These are phyloP conservation scores for Pachyuromys duprasi DNA, from an alignment of 2,797 vertebrate genomes.

Conservation along the genomic window DNA sequence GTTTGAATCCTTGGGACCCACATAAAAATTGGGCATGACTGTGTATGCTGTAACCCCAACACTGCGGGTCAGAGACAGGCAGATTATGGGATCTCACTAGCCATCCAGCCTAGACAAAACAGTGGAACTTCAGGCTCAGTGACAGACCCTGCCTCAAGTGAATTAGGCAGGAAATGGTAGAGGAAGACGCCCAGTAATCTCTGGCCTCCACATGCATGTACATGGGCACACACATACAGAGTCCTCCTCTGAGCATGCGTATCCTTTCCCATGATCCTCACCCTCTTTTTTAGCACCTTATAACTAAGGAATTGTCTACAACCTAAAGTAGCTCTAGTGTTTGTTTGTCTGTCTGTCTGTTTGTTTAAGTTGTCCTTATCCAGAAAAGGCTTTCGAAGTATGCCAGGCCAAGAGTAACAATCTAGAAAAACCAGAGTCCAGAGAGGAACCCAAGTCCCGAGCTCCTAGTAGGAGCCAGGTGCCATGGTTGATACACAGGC, in stretches of 20 bases:
- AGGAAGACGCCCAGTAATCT: not conserved
- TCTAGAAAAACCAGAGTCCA: conserved; percentile 21
- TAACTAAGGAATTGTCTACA: not conserved
- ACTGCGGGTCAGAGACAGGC: not conserved
- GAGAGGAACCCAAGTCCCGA: not conserved
- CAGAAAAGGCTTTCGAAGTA: not conserved
- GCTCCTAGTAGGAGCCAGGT: not conserved
- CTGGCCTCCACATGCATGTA: not conserved
- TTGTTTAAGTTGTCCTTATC: not conserved
- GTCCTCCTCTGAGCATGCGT: not conserved
- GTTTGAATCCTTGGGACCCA: not conserved
- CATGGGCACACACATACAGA: not conserved
- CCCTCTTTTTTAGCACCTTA: not conserved
- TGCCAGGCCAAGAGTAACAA: conserved; percentile 32
- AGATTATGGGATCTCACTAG: not conserved
- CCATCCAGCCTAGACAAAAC: not conserved
- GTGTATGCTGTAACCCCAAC: not conserved
- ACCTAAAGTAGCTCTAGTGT: not conserved
- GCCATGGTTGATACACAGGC: not conserved
- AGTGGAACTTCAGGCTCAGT: not conserved
- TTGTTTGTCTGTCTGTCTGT: not conserved
- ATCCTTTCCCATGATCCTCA: not conserved
- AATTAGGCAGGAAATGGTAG: not conserved
- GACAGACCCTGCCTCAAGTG: not conserved
- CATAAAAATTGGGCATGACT: not conserved